Base-by-base conservation (phyloP, 2,888 invertebrate genomes). In the Hirtodrosophila duncani region DNA sequence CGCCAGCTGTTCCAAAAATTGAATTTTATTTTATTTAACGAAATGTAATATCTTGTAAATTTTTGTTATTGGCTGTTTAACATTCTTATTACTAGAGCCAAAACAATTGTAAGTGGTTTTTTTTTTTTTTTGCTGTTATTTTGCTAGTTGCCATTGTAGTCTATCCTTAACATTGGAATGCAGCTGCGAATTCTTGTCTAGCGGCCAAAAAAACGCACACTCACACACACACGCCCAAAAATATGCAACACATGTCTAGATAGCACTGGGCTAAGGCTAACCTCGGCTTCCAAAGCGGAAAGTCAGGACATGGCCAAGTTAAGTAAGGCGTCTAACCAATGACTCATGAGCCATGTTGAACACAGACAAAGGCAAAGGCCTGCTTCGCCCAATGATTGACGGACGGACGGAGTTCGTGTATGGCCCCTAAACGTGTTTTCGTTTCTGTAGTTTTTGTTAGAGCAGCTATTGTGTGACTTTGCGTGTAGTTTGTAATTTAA, bases 401-500 rank as follows among this genome's bases (percentile, higher is more conserved):
- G 60, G 55, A 45, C 62, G 49, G 53, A 39, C 14, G 31, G 43
- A 48, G n/a, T n/a, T n/a, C n/a, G n/a, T 43, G 58, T 30, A 41
- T 57, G 69, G 48, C 42, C 51, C 37, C 69, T 65, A 43, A 44
- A 33, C 49, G 41, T 51, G 37, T 45, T 46, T 56, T 56, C 46
- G 21, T 21, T 21, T 21, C 5, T 29, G 24, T 44, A 27, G 11
- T 29, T 24, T 26, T 29, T 18, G 31, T 36, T 36, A 7, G 8
- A 10, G 37, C 49, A 61, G 63, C 30, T 51, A 50, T 59, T 48
- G 34, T 65, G 36, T 49, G 72, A 71, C 65, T 67, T 82, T 79
- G 83, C 84, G 84, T 83, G 84, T 77, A 77, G 67, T 66, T 80
- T 57, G 74, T 75, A 78, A 82, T 74, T 84, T 71, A 77, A 69